phyloP scores from a whole-genome alignment of 2,113 vertebrate genomes.

The Lophura nycthemera region DNA sequence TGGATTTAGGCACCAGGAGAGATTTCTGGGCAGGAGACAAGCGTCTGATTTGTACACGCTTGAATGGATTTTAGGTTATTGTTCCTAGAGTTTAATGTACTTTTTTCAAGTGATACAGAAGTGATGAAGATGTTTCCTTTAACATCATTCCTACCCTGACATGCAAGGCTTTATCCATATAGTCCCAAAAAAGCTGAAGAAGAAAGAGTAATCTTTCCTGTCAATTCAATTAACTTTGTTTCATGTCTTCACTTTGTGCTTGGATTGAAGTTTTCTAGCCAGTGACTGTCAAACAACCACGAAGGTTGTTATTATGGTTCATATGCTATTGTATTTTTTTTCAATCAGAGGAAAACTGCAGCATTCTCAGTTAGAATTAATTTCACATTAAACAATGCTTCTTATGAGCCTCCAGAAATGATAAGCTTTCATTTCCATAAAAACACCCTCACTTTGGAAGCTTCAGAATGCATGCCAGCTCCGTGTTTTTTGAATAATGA shows the following conservation, averaged over 20 bases:
- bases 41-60: not conserved
- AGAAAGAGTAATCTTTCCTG: not conserved
- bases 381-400: not conserved
- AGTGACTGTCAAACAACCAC: not conserved
- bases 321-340: not conserved
- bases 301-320: not conserved
- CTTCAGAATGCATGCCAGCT: not conserved
- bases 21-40: not conserved
- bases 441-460: not conserved
- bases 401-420: conserved; percentile 5
- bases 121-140: not conserved
- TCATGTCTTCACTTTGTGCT: not conserved
- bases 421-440: conserved; percentile 17
- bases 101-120: not conserved
- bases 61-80: not conserved
- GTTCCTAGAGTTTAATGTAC: not conserved
- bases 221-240: not conserved
- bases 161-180: not conserved
- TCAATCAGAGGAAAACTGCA: not conserved
- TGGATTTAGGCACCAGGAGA: not conserved
- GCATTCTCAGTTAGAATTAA: not conserved
- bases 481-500: conserved; percentile 18
- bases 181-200: not conserved
- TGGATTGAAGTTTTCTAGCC: not conserved
- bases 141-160: not conserved